Evolutionary conservation across 2,797 vertebrate genomes (phyloP).

Genomic region (Girardinus metallicus): DNA sequence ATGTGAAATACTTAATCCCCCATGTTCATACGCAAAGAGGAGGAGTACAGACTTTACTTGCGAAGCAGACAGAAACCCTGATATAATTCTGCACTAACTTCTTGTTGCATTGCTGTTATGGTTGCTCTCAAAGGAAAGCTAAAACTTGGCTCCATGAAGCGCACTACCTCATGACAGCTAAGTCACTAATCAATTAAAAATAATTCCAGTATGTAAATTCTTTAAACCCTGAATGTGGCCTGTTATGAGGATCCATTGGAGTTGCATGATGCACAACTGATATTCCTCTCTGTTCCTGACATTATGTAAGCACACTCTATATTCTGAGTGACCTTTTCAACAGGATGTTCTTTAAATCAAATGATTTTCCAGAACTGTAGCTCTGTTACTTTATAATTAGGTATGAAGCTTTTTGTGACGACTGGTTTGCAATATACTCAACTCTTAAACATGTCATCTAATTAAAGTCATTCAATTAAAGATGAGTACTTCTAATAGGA

Average conservation of each 20-base stretch:
- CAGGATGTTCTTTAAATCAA: slow-evolving; percentile 9
- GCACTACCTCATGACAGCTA: too few relatives aligned
- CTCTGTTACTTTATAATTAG: slow-evolving; percentile 20
- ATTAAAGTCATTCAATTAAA: neutral
- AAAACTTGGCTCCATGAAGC: too few relatives aligned
- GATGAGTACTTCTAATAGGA: neutral
- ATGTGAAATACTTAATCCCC: too few relatives aligned
- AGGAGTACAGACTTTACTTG: too few relatives aligned
- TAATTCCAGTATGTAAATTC: neutral
- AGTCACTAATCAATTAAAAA: neutral
- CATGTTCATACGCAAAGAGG: too few relatives aligned
- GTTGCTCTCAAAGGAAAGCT: too few relatives aligned
- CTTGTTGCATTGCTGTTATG: too few relatives aligned
- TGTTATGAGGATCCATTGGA: slow-evolving; percentile 21
- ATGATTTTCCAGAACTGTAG: slow-evolving; percentile 28
- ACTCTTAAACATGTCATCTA: neutral
- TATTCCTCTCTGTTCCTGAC: slow-evolving; percentile 18
- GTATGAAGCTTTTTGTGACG: slow-evolving; percentile 13
- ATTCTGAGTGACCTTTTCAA: slow-evolving; percentile 37
- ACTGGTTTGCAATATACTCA: slow-evolving; percentile 14
- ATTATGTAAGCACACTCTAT: slow-evolving; percentile 33
- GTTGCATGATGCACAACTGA: slow-evolving; percentile 19
- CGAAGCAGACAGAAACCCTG: too few relatives aligned
- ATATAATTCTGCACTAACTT: too few relatives aligned
- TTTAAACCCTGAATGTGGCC: neutral